These are phyloP conservation scores for Delia radicum DNA, from an alignment of 1,140 invertebrate species.

Conservation along the genomic window DNA sequence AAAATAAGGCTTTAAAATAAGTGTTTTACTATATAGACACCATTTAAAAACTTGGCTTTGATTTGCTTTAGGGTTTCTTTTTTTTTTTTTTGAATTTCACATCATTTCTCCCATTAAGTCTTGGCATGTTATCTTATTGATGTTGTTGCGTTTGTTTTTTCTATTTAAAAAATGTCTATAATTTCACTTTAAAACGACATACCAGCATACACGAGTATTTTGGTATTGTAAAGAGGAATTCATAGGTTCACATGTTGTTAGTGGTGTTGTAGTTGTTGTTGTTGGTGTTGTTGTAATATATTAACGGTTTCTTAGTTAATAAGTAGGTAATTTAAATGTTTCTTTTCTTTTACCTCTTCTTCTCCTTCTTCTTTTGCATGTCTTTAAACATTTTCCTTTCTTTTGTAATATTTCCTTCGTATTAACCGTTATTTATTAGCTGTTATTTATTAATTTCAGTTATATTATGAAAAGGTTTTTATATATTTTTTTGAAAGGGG, in stretches of 20 bases:
- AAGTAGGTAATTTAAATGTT: not conserved
- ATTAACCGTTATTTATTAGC: not conserved
- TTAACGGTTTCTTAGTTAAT: not conserved
- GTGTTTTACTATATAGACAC: too few relatives aligned
- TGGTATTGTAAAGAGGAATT: too few relatives aligned
- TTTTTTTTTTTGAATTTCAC: not conserved
- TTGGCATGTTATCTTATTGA: not conserved
- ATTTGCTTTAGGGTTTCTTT: not conserved
- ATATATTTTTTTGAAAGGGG: not conserved
- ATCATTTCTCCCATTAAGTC: not conserved
- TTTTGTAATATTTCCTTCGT: not conserved
- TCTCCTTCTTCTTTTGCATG: not conserved
- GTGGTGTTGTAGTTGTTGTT: not conserved
- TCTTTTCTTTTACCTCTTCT: not conserved
- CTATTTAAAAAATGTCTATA: too few relatives aligned
- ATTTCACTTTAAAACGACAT: not conserved
- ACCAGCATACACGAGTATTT: too few relatives aligned
- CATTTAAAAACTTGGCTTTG: not conserved
- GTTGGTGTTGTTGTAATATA: not conserved
- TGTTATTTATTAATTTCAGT: not conserved
- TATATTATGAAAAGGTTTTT: not conserved
- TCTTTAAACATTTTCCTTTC: not conserved
- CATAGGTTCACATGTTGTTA: too few relatives aligned
- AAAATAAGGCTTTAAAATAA: too few relatives aligned
- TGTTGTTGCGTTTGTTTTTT: not conserved